Percentiles rank a stretch among this genome's conserved stretches.
Conservation (phyloP, 1,140 invertebrate genomes). For the Papilio glaucus region DNA sequence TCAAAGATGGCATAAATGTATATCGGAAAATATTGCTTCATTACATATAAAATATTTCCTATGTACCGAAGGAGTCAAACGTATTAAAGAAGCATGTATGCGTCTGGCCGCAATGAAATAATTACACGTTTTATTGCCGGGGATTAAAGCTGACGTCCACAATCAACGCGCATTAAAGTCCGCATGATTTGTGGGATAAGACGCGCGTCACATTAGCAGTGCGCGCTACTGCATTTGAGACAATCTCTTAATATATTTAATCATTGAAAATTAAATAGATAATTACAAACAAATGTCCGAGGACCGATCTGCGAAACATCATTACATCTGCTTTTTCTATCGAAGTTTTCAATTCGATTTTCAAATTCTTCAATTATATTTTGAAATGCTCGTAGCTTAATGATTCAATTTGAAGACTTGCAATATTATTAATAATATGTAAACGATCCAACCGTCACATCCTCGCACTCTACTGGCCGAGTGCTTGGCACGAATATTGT, state of each 20-base stretch:
- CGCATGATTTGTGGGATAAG: conserved; percentile 31
- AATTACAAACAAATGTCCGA: too few relatives aligned
- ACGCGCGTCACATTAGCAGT: background rate
- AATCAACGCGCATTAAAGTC: conserved; percentile 32
- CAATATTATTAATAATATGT: background rate
- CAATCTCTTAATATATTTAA: background rate
- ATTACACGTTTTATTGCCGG: conserved; percentile 22
- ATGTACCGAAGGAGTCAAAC: background rate
- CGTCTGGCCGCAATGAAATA: conserved; percentile 2
- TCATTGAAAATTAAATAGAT: too few relatives aligned
- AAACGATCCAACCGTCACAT: background rate
- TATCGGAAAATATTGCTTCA: too few relatives aligned
- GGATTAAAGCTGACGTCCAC: conserved; percentile 39
- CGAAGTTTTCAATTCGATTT: too few relatives aligned
- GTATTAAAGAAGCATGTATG: background rate
- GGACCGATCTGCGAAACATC: too few relatives aligned
- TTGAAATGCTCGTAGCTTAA: background rate
- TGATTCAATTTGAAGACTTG: background rate
- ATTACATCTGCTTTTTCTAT: too few relatives aligned
- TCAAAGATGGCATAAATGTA: too few relatives aligned
- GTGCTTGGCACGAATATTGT: conserved; percentile 20
- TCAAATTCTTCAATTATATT: too few relatives aligned
- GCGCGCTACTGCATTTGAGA: background rate
- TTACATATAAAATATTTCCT: background rate
- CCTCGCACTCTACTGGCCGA: conserved; percentile 6